Evolutionary conservation across 2,797 vertebrate genomes (phyloP).

Genomic region (Pangasius mekongensis): DNA sequence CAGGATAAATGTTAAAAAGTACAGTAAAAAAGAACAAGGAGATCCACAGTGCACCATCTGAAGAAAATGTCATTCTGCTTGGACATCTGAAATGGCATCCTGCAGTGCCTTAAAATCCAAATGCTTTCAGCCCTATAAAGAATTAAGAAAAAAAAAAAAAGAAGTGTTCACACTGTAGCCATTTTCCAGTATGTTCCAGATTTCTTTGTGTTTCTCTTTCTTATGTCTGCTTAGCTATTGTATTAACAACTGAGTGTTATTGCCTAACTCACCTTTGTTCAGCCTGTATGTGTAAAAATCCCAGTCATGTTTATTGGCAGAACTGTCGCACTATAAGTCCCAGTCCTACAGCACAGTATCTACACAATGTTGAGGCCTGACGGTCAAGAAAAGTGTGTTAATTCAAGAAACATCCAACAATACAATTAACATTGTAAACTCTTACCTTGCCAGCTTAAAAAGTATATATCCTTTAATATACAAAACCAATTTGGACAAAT

Average conservation of each 20-base stretch:
- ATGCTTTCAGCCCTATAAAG: slow-evolving; percentile 19
- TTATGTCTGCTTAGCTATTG: background rate
- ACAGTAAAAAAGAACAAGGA: background rate
- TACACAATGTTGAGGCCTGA: slow-evolving; percentile 25
- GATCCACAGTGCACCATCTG: background rate
- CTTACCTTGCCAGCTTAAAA: background rate
- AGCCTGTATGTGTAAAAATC: background rate
- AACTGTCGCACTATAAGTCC: slow-evolving; percentile 43
- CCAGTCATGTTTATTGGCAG: slow-evolving; percentile 37
- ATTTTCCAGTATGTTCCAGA: background rate
- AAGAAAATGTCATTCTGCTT: slow-evolving; percentile 1
- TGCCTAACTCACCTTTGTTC: slow-evolving; percentile 23
- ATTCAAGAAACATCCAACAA: background rate
- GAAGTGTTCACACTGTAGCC: background rate
- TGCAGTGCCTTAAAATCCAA: slow-evolving; percentile 2
- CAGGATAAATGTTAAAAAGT: slow-evolving; percentile 1
- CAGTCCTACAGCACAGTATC: slow-evolving; percentile 26
- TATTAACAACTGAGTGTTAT: background rate
- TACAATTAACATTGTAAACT: background rate
- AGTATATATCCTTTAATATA: background rate
- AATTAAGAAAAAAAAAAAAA: background rate
- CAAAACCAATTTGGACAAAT: no score
- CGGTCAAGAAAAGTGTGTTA: slow-evolving; percentile 2
- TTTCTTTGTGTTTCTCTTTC: background rate
- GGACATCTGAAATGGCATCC: background rate